phyloP scores from a whole-genome alignment of 1,140 invertebrate species.

The Drosophila varians region DNA sequence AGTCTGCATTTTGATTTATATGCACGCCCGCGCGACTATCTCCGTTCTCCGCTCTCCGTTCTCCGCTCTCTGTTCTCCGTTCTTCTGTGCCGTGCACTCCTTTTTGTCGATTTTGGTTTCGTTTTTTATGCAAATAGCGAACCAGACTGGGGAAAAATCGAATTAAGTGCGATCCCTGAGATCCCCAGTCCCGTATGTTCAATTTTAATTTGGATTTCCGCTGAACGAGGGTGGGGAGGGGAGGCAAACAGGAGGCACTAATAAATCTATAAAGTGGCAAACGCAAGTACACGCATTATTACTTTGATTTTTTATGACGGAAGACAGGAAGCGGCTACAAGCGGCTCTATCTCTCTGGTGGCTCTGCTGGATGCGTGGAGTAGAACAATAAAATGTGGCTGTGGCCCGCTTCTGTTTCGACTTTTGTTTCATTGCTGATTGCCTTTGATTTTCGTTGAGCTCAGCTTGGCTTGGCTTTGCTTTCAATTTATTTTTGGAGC shows the following conservation, averaged over 20 bases:
- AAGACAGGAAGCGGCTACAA: slow-evolving; percentile 70
- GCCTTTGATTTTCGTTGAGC: slow-evolving; percentile 43
- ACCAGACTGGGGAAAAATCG: slow-evolving; percentile 54
- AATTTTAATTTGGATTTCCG: slow-evolving; percentile 82
- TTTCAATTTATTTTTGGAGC: slow-evolving; percentile 76
- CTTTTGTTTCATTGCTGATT: slow-evolving; percentile 42
- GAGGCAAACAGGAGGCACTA: slow-evolving; percentile 33
- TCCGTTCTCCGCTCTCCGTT: too few relatives aligned
- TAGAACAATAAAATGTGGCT: slow-evolving; percentile 55
- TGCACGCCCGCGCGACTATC: slow-evolving; percentile 81
- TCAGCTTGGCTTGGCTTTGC: slow-evolving; percentile 34
- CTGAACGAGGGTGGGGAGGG: neutral
- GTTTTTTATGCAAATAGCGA: slow-evolving; percentile 54
- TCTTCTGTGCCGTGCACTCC: too few relatives aligned
- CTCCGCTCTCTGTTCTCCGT: too few relatives aligned
- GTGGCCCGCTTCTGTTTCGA: slow-evolving; percentile 32
- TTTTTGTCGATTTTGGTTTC: too few relatives aligned
- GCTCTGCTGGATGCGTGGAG: too few relatives aligned
- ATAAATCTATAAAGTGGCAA: slow-evolving; percentile 82
- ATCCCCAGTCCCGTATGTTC: slow-evolving; percentile 31
- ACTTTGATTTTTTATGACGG: slow-evolving; percentile 82
- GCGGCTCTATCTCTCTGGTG: too few relatives aligned
- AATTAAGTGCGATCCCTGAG: slow-evolving; percentile 54
- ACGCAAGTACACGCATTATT: slow-evolving; percentile 82
- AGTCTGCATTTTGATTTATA: slow-evolving; percentile 81